Evolutionary conservation across 2,888 invertebrate species (phyloP), one percentile per base, ranked within the genome.

Genomic region (Hyposoter dolosus): DNA sequence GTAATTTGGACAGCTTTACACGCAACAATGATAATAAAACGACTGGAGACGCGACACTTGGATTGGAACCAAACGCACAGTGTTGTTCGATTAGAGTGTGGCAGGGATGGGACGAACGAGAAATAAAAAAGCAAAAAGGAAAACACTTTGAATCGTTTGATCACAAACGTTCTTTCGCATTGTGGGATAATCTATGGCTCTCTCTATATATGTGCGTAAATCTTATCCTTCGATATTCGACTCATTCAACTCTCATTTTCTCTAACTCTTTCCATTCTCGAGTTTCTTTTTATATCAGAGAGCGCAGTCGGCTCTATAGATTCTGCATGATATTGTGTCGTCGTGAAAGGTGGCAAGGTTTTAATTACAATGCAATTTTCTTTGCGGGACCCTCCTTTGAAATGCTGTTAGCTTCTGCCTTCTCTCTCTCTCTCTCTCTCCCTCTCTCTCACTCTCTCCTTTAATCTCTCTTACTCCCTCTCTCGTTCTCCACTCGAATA

Each of bases 321-420:
- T 45, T 72, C 88, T 65, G 69, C 79, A 86, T 79, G 78, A 80
- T 81, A 77, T 77, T 85, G 82, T 85, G 82, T 53, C 89, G 87
- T 83, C 82, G 80, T 71, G 66, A 84, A 75, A 88, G 83, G 86
- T 87, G 83, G 60, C 87, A 84, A 88, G 90, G 89, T 91, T 93
- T 93, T 93, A 94, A 94, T 93, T 93, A 93, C 93, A 92, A 93
- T 93, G 93, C 92, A 93, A 93, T 93, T 94, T 93, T 93, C 91
- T 89, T 92, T 91, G 91, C 91, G 90, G 90, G 88, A 87, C 86
- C 84, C 69, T 53, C 89, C 92, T 93, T 93, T 93, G 93, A 93
- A 93, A 93, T 91, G 92, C 93, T 92, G 92, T 93, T 93, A 93
- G 90, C 88, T 90, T 35, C 60, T 35, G 74, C 43, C 56, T 68